A percentile compares a stretch with the other conserved stretches of the same genome.
phyloP scores from a whole-genome alignment of 23 tunicate species.

The Clavelina lepadiformis region DNA sequence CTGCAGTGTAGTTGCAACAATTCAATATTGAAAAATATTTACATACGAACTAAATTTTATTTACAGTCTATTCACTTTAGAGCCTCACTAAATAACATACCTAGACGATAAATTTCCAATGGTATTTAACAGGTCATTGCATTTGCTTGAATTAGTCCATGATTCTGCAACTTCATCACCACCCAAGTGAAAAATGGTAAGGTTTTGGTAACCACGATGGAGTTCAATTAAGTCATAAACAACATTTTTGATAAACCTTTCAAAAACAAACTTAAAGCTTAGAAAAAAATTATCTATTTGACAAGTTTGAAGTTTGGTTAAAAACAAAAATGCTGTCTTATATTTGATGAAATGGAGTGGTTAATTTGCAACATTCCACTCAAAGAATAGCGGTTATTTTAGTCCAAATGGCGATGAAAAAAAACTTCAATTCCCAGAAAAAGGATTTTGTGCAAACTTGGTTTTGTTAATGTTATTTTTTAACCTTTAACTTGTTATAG shows the following conservation, averaged over 20 bases:
- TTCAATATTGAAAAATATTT: no score
- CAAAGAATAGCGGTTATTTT: background rate
- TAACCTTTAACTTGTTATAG: no score
- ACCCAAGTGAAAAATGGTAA: constrained; percentile 74
- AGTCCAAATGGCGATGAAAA: no score
- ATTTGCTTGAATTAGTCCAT: constrained; percentile 61
- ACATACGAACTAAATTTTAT: no score
- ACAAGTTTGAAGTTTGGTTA: no score
- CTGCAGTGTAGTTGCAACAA: no score
- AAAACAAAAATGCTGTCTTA: no score
- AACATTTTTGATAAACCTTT: constrained; percentile 47
- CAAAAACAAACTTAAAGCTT: constrained; percentile 10
- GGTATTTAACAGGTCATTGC: constrained; percentile 19
- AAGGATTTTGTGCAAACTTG: no score
- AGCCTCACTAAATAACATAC: background rate
- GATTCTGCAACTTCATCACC: constrained; percentile 92
- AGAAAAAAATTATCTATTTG: constrained; percentile 6
- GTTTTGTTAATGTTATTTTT: no score
- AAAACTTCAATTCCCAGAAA: no score
- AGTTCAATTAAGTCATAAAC: constrained; percentile 40
- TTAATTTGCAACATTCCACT: background rate
- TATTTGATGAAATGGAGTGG: no score
- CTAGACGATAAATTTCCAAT: background rate
- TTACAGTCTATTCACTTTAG: no score
- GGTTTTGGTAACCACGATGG: constrained; percentile 39